phyloP scores from a whole-genome alignment of 2,888 invertebrate species.

The Tethea ocularis region DNA sequence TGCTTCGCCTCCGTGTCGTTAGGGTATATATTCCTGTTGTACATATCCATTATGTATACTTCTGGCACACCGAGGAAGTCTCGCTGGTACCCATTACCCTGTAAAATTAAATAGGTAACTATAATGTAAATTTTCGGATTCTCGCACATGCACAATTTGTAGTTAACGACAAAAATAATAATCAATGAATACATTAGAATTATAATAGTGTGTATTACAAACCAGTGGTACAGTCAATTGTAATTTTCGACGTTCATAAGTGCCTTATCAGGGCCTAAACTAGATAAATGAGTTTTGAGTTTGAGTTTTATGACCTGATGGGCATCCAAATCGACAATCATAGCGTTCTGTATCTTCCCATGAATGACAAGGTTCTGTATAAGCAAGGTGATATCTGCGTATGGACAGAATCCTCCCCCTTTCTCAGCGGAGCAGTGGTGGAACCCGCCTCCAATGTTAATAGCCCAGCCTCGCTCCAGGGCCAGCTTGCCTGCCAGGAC shows the following conservation, averaged over 20 bases:
- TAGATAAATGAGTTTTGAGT: too few relatives aligned
- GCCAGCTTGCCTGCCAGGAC: constrained; percentile 93
- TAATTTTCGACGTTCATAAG: too few relatives aligned
- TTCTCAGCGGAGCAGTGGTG: constrained; percentile 91
- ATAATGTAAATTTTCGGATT: too few relatives aligned
- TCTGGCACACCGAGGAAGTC: constrained; percentile 89
- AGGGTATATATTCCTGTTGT: constrained; percentile 92
- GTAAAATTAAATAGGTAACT: constrained; percentile 18
- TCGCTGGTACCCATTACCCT: constrained; percentile 94
- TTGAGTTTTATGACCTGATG: too few relatives aligned
- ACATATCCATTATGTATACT: constrained; percentile 95
- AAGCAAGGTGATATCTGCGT: constrained; percentile 93
- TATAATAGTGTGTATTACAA: too few relatives aligned
- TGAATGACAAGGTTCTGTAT: constrained; percentile 86
- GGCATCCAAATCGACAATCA: constrained; percentile 96
- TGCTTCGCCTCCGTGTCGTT: constrained; percentile 88
- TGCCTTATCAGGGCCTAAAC: too few relatives aligned
- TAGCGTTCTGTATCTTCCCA: constrained; percentile 85
- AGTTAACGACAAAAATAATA: too few relatives aligned
- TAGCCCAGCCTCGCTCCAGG: constrained; percentile 92
- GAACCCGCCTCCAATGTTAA: constrained; percentile 96
- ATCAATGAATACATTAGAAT: too few relatives aligned
- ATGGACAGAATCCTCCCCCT: constrained; percentile 95
- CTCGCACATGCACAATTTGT: too few relatives aligned
- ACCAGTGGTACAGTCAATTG: too few relatives aligned